Evolutionary conservation across 2,888 invertebrate genomes (phyloP).

Genomic region (Rhagophthalmus giganteus): DNA sequence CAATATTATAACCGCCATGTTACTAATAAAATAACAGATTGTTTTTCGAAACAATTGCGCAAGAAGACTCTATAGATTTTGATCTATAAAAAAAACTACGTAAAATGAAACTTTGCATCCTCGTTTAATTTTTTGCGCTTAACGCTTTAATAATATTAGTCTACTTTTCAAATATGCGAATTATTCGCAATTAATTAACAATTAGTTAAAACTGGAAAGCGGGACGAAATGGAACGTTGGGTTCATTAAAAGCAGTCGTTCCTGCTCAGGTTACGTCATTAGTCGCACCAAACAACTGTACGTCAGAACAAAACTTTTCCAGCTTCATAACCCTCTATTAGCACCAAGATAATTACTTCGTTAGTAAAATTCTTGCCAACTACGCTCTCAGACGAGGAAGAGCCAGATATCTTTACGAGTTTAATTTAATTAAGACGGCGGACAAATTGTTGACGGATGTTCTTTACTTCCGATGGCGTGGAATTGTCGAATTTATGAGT

Average conservation of each 20-base stretch:
- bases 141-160: not conserved
- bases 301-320: constrained; percentile 52
- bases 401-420: constrained; percentile 48
- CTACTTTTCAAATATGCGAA: not conserved
- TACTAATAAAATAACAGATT: too few species aligned
- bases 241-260: constrained; percentile 28
- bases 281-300: constrained; percentile 60
- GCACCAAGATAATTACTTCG: constrained; percentile 56
- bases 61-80: too few species aligned
- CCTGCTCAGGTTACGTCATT: constrained; percentile 65
- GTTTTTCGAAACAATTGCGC: not conserved
- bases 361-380: constrained; percentile 56
- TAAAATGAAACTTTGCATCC: too few species aligned
- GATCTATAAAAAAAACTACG: too few species aligned
- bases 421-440: constrained; percentile 54
- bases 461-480: constrained; percentile 42
- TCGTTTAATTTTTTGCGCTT: not conserved
- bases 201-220: constrained; percentile 14
- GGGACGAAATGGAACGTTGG: constrained; percentile 16
- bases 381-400: constrained; percentile 40
- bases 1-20: too few species aligned
- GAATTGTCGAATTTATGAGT: constrained; percentile 41
- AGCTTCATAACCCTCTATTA: constrained; percentile 50
- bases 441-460: constrained; percentile 50
- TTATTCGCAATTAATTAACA: constrained; percentile 20